These are phyloP conservation scores for Gymnocephalus cernua DNA, from an alignment of 2,113 vertebrate species.

Conservation along the genomic window DNA sequence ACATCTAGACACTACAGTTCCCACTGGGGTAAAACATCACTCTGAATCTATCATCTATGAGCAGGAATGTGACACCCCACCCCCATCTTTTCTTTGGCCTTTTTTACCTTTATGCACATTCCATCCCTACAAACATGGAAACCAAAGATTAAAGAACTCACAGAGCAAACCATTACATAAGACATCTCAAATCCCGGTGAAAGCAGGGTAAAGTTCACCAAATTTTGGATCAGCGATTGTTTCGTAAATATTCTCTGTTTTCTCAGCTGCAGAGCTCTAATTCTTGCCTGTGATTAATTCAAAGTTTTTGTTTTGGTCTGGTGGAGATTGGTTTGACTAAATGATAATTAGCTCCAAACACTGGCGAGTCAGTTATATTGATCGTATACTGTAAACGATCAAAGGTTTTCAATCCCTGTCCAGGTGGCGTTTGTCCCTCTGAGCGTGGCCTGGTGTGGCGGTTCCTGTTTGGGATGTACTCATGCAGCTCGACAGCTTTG, in stretches of 20 bases:
- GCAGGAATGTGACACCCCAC: conserved; percentile 50
- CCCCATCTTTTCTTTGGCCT: background rate
- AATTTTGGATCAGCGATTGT: background rate
- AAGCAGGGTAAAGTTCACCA: conserved; percentile 43
- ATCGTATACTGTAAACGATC: background rate
- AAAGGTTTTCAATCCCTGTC: conserved; percentile 20
- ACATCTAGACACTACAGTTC: background rate
- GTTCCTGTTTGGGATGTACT: conserved; percentile 87
- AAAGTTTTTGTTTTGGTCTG: background rate
- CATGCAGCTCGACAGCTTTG: conserved; percentile 83
- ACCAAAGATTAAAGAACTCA: conserved; percentile 41
- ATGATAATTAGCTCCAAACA: background rate
- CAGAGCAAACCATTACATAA: conserved; percentile 46
- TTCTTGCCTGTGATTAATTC: background rate
- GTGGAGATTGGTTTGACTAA: background rate
- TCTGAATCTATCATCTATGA: conserved; percentile 17
- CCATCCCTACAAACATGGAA: conserved; percentile 12
- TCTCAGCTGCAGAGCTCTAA: background rate
- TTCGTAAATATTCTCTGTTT: conserved; percentile 8
- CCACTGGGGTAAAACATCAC: conserved; percentile 8
- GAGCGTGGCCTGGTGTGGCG: conserved; percentile 83
- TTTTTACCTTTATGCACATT: conserved; percentile 50
- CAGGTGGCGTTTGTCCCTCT: conserved; percentile 78
- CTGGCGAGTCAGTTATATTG: background rate
- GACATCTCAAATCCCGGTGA: conserved; percentile 6